Conservation (phyloP, 92 coral and sea anemone species). For the Heteractis magnifica region DNA sequence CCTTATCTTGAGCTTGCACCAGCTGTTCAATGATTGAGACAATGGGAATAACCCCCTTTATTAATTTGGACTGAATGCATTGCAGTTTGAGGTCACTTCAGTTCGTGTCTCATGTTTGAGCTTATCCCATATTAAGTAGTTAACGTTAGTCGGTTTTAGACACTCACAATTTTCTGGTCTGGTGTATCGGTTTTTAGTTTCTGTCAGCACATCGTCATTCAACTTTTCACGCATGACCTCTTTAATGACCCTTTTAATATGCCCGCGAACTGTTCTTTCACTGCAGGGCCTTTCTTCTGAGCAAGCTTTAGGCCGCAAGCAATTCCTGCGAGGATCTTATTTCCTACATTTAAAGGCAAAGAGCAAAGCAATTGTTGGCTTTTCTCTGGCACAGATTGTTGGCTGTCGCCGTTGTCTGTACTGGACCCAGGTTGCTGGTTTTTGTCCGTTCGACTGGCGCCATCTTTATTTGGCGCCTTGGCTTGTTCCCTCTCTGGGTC, state of each 20-base stretch:
- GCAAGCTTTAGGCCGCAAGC: too few species aligned
- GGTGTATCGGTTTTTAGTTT: conserved; percentile 31
- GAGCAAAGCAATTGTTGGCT: too few species aligned
- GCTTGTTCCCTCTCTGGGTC: too few species aligned
- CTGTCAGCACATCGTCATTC: conserved; percentile 21
- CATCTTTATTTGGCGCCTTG: too few species aligned
- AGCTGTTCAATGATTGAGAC: conserved; percentile 15
- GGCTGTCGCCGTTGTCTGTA: too few species aligned
- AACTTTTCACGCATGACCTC: conserved; percentile 33
- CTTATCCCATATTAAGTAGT: conserved; percentile 15
- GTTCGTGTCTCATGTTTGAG: conserved; percentile 31
- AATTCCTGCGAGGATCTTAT: background rate
- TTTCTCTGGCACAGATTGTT: too few species aligned
- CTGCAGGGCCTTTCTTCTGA: conserved; percentile 33
- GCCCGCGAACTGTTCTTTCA: background rate
- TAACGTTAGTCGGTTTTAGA: conserved; percentile 18
- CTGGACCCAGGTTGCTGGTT: too few species aligned
- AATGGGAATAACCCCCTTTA: conserved; percentile 28
- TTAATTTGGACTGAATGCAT: conserved; percentile 33
- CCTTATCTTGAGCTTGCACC: conserved; percentile 27
- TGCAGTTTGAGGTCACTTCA: conserved; percentile 34
- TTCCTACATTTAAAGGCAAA: background rate
- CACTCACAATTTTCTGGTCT: background rate
- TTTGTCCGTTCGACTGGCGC: too few species aligned
- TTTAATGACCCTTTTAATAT: background rate